phyloP scores from a whole-genome alignment of 2,113 vertebrate genomes.

The Ochotona princeps region DNA sequence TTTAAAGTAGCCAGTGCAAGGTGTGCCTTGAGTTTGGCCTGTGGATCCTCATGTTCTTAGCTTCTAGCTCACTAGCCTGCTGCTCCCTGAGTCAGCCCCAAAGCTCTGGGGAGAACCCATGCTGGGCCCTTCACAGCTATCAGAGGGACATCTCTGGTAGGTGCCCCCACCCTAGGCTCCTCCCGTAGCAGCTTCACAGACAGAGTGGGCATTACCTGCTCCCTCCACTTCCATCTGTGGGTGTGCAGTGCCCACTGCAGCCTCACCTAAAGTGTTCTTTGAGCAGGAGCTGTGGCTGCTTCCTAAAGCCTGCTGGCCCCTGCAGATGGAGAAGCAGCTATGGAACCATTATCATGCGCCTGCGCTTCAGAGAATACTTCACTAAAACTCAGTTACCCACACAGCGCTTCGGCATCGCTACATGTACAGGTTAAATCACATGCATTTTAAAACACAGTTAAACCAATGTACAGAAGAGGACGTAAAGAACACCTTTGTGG shows the following conservation, averaged over 20 bases:
- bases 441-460: background rate
- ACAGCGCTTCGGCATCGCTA: background rate
- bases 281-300: background rate
- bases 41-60: too few species aligned
- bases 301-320: background rate
- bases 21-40: too few species aligned
- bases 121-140: background rate
- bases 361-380: background rate
- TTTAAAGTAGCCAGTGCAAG: too few species aligned
- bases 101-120: background rate
- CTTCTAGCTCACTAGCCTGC: too few species aligned
- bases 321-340: background rate
- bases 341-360: background rate
- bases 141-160: background rate
- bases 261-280: background rate
- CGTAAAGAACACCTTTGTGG: background rate
- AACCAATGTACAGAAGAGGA: background rate
- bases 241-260: rapidly evolving
- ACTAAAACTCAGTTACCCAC: background rate
- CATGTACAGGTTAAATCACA: too few species aligned
- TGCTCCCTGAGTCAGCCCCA: background rate
- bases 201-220: rapidly evolving
- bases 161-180: background rate
- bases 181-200: background rate
- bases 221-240: background rate